Base-by-base conservation (phyloP, 2,797 vertebrate genomes). In the Megalops cyprinoides region DNA sequence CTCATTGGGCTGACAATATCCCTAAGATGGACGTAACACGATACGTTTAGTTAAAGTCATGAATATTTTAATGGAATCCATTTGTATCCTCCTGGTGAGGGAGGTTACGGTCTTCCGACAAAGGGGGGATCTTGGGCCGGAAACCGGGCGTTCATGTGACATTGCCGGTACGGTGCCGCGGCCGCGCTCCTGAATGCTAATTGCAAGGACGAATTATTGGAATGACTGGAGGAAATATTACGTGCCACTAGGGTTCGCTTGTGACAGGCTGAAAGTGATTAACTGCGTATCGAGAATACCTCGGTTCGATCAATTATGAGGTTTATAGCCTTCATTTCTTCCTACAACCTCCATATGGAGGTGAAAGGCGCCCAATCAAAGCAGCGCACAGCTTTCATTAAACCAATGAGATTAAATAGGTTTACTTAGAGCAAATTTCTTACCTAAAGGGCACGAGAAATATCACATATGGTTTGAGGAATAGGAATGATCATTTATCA, bases 71-170 rank as follows among this genome's bases (percentile, higher is more conserved):
- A 92, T 90, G 81, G 82, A 84, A 91, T 83, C 84, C 91, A 8
- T 90, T 89, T 88, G 85, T 86, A 87, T 88, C 85, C 88, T 51
- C 81, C 84, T 81, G 83, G 82, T 85, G 87, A 85, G 76, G 86
- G 88, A 89, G 85, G 90, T 87, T 84, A 51, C 28, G n/a, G 58
- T 84, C 86, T 85, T 84, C 86, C n/a, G n/a, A 87, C 77, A 85
- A 85, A 83, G 71, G 86, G 86, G 82, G 83, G 85, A 85, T 85
- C 82, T 82, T 49, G 84, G 86, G 82, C 84, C 89, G 78, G 86
- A 89, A 91, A 88, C 88, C 48, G n/a, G 87, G 84, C 88, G 77
- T 90, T 84, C 90, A 77, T 87, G 83, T 90, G 91, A 90, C 87
- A 86, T 92, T 88, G 86, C 87, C 77, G 51, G 55, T 49, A 46